Base-by-base conservation (phyloP, 2,888 invertebrate species). In the Pasiphila rectangulata region DNA sequence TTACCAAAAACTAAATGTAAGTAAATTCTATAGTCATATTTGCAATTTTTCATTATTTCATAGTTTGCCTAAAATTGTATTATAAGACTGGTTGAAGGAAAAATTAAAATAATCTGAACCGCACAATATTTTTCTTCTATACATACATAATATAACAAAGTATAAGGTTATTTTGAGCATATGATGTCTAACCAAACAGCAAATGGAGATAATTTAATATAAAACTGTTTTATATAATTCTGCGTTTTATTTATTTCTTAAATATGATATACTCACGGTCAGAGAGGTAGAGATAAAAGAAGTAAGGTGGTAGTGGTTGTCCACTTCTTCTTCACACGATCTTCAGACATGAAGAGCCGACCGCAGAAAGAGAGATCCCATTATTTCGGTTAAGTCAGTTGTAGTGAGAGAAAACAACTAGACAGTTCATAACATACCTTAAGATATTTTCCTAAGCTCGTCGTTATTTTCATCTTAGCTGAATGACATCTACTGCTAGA, bases 51-150 rank as follows among this genome's bases (percentile, higher is more conserved):
- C 4, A 32, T 17, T 21, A 21, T 4, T 6, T 21, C 4, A 17
- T 32, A 16, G 17, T 32, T 17, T 32, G 10, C 32, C n/a, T 32
- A 17, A 5, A 32, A 13, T 9, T 9, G 16, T 16, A 32, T 9
- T 75, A 70, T 75, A 78, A 82, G 81, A 83, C 82, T 83, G 81
- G 79, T 68, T 61, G 65, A 73, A 61, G 68, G 69, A 66, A 74
- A 69, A 58, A 62, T 73, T 62, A 67, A 59, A 62, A 66, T 69
- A 74, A 68, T 69, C 72, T 70, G 66, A 69, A 71, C 73, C 81
- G 81, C 81, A 82, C 81, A 82, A 82, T 75, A 75, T 52, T 77
- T 75, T 73, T 72, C 76, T 75, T 76, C 74, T 78, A 73, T 75
- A 67, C 63, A 63, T 61, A 57, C 51, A 54, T 51, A 24, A 67